Evolutionary conservation across 1,140 invertebrate species (phyloP).

Genomic region (Branchinecta lindahli): DNA sequence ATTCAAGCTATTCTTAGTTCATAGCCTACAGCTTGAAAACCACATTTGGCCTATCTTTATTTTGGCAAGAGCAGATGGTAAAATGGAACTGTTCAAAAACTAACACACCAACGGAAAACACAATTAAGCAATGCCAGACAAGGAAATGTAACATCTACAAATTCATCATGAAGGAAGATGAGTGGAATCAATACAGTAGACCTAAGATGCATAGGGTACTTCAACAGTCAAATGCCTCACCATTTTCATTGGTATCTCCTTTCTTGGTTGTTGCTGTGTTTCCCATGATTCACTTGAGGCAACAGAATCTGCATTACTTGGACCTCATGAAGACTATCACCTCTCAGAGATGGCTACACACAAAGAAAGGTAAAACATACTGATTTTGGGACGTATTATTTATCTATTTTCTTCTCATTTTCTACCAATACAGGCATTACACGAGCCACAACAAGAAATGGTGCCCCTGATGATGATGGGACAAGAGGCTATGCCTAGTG

Average conservation of each 20-base stretch:
- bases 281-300: conserved; percentile 16
- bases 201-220: not conserved
- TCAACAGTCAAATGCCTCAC: conserved; percentile 14
- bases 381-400: too few relatives aligned
- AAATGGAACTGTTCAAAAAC: not conserved
- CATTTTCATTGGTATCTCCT: conserved; percentile 21
- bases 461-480: too few relatives aligned
- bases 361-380: too few relatives aligned
- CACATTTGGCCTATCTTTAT: not conserved
- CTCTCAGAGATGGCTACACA: too few relatives aligned
- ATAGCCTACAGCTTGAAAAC: too few relatives aligned
- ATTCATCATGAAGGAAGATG: not conserved
- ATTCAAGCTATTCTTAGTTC: too few relatives aligned
- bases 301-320: conserved; percentile 1
- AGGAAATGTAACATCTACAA: not conserved
- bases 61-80: not conserved
- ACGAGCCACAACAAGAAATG: too few relatives aligned
- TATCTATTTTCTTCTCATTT: too few relatives aligned
- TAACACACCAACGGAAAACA: not conserved
- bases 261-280: conserved; percentile 46
- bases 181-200: not conserved
- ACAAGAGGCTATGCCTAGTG: too few relatives aligned
- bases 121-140: not conserved
- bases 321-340: too few relatives aligned
- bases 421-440: too few relatives aligned